Base-by-base conservation (phyloP, 2,888 invertebrate genomes). In the Diplazon laetatorius region DNA sequence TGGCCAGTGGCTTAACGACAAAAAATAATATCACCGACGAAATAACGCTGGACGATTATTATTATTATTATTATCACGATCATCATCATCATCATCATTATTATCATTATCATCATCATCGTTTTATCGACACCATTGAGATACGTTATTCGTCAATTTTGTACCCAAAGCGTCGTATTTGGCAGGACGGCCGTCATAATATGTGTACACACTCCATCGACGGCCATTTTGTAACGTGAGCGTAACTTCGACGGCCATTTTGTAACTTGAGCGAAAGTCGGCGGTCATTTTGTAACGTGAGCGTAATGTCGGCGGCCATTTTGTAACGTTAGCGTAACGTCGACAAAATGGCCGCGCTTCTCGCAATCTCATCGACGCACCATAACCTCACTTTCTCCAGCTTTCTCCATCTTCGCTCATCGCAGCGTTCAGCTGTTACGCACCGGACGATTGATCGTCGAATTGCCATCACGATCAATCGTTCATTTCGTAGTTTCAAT, bases 1-100 rank as follows among this genome's bases (percentile, higher is more conserved):
- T 85, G 89, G 88, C 82, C 87, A 88, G 72, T 87, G 86, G 87
- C 71, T 68, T 1, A 78, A 85, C 72, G 85, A 88, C 60, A 85
- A 72, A 66, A 88, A 87, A 83, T 88, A 84, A 82, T 30, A 30
- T 30, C 30, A 6, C 30, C 2, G 6, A 30, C 4, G 6, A 30
- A 30, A 30, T 5, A 30, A 30, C 2, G 6, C 6, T 30, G 30
- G 6, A 30, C 4, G 6, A 30, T 5, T 5, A 30, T 5, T 5
- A 30, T 30, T 5, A 30, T 30, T 30, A 30, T n/a, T n/a, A n/a
- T n/a, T 5, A 30, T 30, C 30, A 30, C 30, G 10, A n/a, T 42
- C 35, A 10, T 57, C 14, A 2, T 46, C 57, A 25, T 1, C 44
- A 44, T 55, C 25, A 8, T 3, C n/a, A n/a, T n/a, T n/a, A n/a